These are phyloP conservation scores for Drosophila seclusa DNA, from an alignment of 2,888 invertebrate genomes.

Conservation along the genomic window DNA sequence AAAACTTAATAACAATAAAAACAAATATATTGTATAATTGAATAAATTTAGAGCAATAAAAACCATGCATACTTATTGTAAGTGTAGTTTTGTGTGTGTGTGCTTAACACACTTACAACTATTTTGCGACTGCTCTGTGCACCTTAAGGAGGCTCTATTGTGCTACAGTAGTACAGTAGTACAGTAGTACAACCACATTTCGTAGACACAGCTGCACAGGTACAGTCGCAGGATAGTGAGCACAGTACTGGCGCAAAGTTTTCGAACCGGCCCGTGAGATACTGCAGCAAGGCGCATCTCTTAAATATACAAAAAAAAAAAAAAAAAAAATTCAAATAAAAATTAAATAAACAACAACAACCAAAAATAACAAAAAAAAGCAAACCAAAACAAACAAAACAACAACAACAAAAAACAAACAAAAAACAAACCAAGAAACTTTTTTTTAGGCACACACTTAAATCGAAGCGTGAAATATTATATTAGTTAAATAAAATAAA, in stretches of 20 bases:
- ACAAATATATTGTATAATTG: conserved; percentile 47
- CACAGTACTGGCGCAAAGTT: conserved; percentile 54
- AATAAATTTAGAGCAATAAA: conserved; percentile 69
- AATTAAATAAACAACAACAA: conserved; percentile 24
- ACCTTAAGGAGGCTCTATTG: conserved; percentile 9
- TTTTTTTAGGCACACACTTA: conserved; percentile 78
- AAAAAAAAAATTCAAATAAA: conserved; percentile 21
- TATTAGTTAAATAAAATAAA: conserved; percentile 74
- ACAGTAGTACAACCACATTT: conserved; percentile 2
- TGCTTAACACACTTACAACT: conserved; percentile 3
- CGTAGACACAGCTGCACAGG: conserved; percentile 13
- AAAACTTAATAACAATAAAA: conserved; percentile 45
- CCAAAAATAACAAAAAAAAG: conserved; percentile 21
- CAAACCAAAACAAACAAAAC: not conserved
- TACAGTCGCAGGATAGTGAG: conserved; percentile 22
- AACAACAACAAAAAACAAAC: conserved; percentile 10
- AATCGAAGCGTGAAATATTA: conserved; percentile 77
- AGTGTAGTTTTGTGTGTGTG: conserved; percentile 23
- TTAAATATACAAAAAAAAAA: conserved; percentile 15
- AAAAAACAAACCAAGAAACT: conserved; percentile 39
- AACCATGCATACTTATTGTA: conserved; percentile 35
- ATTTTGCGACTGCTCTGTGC: conserved; percentile 36
- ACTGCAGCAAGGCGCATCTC: conserved; percentile 26
- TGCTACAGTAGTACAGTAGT: conserved; percentile 1
- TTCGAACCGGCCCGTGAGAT: conserved; percentile 30